These are phyloP conservation scores for Bryconaethiops microstoma DNA, from an alignment of 2,797 vertebrate genomes.

Conservation along the genomic window DNA sequence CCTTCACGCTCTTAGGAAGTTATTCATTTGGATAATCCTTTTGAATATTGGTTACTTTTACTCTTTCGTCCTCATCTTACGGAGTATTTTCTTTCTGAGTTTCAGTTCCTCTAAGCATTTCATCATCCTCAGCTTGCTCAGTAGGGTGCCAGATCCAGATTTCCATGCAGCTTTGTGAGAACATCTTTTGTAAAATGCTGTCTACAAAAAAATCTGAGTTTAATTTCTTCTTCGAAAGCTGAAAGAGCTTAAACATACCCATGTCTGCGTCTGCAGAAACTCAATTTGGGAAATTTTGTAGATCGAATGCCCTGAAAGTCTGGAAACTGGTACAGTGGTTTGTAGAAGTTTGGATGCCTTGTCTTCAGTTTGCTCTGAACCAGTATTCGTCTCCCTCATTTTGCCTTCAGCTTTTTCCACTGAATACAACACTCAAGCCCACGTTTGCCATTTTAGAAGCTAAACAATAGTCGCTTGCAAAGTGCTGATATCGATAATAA, in stretches of 20 bases:
- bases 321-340: neutral
- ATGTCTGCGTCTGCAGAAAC: neutral
- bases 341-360: neutral
- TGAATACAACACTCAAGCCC: neutral
- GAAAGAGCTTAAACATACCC: neutral
- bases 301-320: neutral
- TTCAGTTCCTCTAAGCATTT: no score
- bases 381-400: neutral
- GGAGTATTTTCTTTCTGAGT: no score
- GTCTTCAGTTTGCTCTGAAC: conserved; percentile 1
- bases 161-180: neutral
- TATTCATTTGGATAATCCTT: no score
- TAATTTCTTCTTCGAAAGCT: neutral
- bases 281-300: no score
- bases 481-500: neutral
- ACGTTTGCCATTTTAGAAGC: neutral
- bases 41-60: no score
- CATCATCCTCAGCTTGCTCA: no score
- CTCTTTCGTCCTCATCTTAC: no score
- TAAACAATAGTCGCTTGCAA: conserved; percentile 16
- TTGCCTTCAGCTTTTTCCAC: conserved; percentile 6
- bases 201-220: neutral
- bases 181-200: neutral
- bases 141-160: no score
- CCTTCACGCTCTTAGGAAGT: no score